These are phyloP conservation scores for Ptychobarbus kaznakovi DNA, from an alignment of 2,797 vertebrate genomes.

Conservation along the genomic window DNA sequence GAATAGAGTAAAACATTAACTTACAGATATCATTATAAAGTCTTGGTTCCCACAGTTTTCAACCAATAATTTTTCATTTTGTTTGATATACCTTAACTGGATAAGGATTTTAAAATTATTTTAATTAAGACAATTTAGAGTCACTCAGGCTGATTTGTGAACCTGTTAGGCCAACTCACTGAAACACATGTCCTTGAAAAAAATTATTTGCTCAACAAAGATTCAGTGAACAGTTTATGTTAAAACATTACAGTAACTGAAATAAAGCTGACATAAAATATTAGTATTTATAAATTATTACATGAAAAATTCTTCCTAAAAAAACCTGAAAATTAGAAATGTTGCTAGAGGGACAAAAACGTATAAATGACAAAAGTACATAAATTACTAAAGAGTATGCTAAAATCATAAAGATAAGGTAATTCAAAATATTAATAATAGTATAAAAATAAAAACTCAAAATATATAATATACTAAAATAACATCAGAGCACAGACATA, in stretches of 20 bases:
- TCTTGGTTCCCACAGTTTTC: not conserved
- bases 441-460: no score
- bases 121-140: not conserved
- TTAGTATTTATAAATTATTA: no score
- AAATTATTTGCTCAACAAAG: not conserved
- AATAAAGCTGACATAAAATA: not conserved
- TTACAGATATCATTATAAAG: not conserved
- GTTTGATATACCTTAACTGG: not conserved
- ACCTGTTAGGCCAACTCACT: not conserved
- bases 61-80: not conserved
- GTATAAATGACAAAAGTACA: no score
- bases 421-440: no score
- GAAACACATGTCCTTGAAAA: not conserved
- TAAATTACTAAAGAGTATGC: no score
- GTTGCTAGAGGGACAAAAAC: no score
- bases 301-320: no score
- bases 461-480: not conserved
- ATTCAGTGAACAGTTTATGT: not conserved
- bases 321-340: no score
- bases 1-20: not conserved
- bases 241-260: not conserved
- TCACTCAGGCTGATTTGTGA: not conserved
- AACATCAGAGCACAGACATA: not conserved
- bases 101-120: not conserved
- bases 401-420: no score